These are phyloP conservation scores for Hyperoodon ampullatus DNA, from an alignment of 2,113 vertebrate genomes.

Conservation along the genomic window DNA sequence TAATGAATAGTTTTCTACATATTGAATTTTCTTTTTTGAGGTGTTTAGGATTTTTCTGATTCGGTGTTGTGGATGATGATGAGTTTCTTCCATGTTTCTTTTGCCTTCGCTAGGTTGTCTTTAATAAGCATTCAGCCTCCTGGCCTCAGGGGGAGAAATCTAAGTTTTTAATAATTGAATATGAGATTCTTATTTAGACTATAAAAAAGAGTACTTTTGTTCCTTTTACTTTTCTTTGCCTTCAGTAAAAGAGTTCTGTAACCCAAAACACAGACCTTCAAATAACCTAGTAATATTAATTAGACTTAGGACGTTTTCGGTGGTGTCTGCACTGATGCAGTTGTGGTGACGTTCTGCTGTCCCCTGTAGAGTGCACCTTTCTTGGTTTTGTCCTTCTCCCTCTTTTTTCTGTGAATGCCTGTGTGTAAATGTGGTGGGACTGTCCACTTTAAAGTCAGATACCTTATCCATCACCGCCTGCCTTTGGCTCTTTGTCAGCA, in stretches of 20 bases:
- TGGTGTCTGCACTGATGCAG: neutral
- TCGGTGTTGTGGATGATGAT: neutral
- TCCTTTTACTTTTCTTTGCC: neutral
- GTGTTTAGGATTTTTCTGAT: neutral
- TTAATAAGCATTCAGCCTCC: neutral
- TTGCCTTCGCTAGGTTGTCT: neutral
- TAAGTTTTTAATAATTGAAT: slow-evolving; percentile 2
- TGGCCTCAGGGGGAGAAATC: neutral
- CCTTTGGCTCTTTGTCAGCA: neutral
- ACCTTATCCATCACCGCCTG: neutral
- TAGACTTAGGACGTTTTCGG: neutral
- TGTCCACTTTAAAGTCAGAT: neutral
- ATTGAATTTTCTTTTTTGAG: neutral
- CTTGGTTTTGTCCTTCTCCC: neutral
- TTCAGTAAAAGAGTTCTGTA: neutral
- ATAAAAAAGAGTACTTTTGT: slow-evolving; percentile 1
- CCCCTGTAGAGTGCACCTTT: neutral
- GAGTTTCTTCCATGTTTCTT: neutral
- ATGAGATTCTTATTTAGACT: neutral
- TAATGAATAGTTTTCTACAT: neutral
- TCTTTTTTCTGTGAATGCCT: neutral
- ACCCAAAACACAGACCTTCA: neutral
- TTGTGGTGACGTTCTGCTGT: neutral
- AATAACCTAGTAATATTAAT: neutral
- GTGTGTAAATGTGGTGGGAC: neutral